Percentiles rank a stretch among this genome's conserved stretches.
These are phyloP conservation scores for Scylla paramamosain DNA, from an alignment of 1,140 invertebrate species.

Conservation along the genomic window DNA sequence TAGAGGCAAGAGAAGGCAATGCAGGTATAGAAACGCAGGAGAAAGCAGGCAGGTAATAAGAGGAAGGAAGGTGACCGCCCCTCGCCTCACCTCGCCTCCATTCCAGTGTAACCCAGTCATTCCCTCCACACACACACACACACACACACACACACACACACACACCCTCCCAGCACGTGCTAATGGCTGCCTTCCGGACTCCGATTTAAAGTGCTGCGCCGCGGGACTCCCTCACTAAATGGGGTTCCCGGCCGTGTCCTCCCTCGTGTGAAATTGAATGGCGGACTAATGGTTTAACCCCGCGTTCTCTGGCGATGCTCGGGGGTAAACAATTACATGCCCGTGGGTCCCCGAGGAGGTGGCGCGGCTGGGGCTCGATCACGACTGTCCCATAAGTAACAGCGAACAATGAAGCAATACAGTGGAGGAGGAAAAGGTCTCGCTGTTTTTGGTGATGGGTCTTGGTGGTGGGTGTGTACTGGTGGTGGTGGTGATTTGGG, in stretches of 20 bases:
- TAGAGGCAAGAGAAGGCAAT: neutral
- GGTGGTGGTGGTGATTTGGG: too few species aligned
- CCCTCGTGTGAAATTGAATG: slow-evolving; percentile 17
- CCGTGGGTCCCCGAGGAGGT: neutral
- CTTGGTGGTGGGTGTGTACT: too few species aligned
- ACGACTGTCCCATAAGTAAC: neutral
- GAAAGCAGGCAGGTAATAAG: neutral
- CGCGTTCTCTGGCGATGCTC: neutral
- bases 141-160: too few species aligned
- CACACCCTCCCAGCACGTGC: neutral
- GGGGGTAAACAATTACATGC: slow-evolving; percentile 5
- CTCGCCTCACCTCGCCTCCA: neutral
- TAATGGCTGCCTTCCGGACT: neutral
- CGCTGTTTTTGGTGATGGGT: neutral
- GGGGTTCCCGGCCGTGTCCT: slow-evolving; percentile 15
- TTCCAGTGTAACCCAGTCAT: too few species aligned
- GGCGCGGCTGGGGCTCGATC: slow-evolving; percentile 15
- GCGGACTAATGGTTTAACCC: slow-evolving; percentile 3
- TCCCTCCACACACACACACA: too few species aligned
- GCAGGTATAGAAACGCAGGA: neutral
- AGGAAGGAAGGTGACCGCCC: neutral
- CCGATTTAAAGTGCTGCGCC: neutral
- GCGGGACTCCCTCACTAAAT: slow-evolving; percentile 19
- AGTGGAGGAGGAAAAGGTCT: neutral
- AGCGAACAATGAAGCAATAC: neutral